phyloP scores from a whole-genome alignment of 2,888 invertebrate species.

The Acanthopleura granulata region DNA sequence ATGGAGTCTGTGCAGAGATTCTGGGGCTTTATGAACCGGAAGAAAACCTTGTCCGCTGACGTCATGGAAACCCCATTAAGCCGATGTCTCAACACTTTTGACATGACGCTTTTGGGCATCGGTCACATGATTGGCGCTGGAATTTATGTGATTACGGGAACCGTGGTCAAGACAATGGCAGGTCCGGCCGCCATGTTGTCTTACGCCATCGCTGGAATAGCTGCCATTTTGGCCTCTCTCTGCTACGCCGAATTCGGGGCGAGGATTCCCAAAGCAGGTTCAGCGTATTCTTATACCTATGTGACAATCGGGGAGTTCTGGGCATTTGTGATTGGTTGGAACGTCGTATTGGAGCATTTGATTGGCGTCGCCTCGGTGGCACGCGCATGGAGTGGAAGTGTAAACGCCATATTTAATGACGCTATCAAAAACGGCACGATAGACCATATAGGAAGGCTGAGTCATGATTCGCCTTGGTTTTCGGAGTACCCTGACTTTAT shows the following conservation, averaged over 20 bases:
- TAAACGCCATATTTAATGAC: slow-evolving; percentile 69
- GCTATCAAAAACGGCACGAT: slow-evolving; percentile 68
- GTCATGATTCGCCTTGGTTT: slow-evolving; percentile 45
- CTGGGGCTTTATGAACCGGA: slow-evolving; percentile 49
- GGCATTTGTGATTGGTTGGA: slow-evolving; percentile 91
- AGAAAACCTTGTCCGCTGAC: slow-evolving; percentile 58
- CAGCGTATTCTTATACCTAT: slow-evolving; percentile 93
- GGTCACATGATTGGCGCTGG: slow-evolving; percentile 98
- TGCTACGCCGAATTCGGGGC: slow-evolving; percentile 69
- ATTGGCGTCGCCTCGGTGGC: slow-evolving; percentile 74
- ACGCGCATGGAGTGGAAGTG: slow-evolving; percentile 70
- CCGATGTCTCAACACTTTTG: slow-evolving; percentile 84
- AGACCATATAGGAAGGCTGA: slow-evolving; percentile 50
- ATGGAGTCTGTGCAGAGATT: slow-evolving; percentile 32
- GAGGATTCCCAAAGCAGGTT: slow-evolving; percentile 73
- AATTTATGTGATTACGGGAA: slow-evolving; percentile 95
- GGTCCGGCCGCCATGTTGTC: slow-evolving; percentile 73
- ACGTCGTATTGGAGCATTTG: slow-evolving; percentile 75
- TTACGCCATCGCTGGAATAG: slow-evolving; percentile 76
- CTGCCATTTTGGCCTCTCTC: slow-evolving; percentile 71
- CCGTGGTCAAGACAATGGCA: slow-evolving; percentile 73
- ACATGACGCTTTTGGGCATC: slow-evolving; percentile 89
- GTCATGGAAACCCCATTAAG: slow-evolving; percentile 54
- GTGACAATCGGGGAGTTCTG: slow-evolving; percentile 92
- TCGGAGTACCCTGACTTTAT: slow-evolving; percentile 70